Base-by-base conservation (phyloP, 2,888 invertebrate genomes). In the Hesperia comma region DNA sequence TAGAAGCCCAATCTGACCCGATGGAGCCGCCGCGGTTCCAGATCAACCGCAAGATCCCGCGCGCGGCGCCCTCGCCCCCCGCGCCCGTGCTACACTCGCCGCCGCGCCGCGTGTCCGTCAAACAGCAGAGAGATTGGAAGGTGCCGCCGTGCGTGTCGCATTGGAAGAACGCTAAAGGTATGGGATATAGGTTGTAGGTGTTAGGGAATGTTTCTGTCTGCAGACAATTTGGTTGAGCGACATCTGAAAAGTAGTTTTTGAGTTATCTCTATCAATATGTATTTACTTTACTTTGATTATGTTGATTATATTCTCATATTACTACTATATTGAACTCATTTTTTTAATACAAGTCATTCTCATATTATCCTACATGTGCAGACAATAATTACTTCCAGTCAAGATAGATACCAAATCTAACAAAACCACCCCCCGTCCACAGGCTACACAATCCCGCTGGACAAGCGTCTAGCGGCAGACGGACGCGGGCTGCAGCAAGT, bases 41-140 rank as follows among this genome's bases (percentile, higher is more conserved):
- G 82, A 99, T 99, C 67, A 99, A 99, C 90, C 98, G 99, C 85
- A 99, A 99, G 93, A 99, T 99, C 76, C 99, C 99, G 0, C 94
- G 99, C 74, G 99, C 99, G 0, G 99, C 99, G 0, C 99, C 99
- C 0, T 99, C 99, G 0, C 99, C 99, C 0, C 99, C 99, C 17
- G 99, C 99, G 7, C 99, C 99, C 0, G 99, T 99, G 12, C 94
- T 99, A 88, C 99, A 99, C 91, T 99, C 99, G 0, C 99, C 99
- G 0, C 99, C 99, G 0, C 94, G 99, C 63, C 96, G 99, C 83
- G 98, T 99, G 0, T 99, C 99, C 2, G 99, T 99, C 0, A 99
- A 99, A 82, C 99, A 99, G 83, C 99, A 99, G 84, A 96, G 99
- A 70, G 99, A 99, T 85, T 99, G 99, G 99, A 99, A 99, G 90